Evolutionary conservation across 1,140 invertebrate genomes (phyloP), one percentile per base, ranked within the genome.

Genomic region (Cheumatopsyche charites): DNA sequence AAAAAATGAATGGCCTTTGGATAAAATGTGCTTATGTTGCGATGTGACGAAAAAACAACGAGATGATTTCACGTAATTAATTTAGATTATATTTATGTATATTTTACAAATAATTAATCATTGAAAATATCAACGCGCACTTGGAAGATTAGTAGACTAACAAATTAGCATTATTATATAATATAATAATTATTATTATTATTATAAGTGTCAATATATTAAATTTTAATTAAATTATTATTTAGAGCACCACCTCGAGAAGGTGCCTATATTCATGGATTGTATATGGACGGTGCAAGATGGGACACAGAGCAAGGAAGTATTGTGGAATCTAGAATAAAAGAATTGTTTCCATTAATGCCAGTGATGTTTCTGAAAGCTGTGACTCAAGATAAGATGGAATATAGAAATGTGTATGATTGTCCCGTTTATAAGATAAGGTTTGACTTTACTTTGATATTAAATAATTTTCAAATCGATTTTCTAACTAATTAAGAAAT

Each of bases 361-460:
- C 96, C 96, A 0, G 93, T 98, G n/a, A 90, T 98, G 75, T 96
- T 90, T 78, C 90, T 98, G 52, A 95, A 90, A 80, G 92, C 92
- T 1, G 90, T 92, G 29, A 91, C 90, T 1, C 92, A 95, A 77
- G 96, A 98, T 79, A 95, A 97, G 79, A 89, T 92, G 79, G 96
- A 98, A 74, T 81, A 88, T 0, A 87, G 90, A 71, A 96, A 94
- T 79, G 87, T 95, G 68, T 98, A 98, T 79, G 92, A 95, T 76
- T 97, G 96, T 82, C 95, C 96, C 2, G 90, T 97, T 0, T 98
- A 98, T 80, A 96, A 96, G 83, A 97, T 94, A 7, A 87, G 91
- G 86, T 86, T 25, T 25, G 11, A 21, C 1, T 9, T 78, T 43
- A 6, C 2, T 45, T 43, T 21, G n/a, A n/a, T 45, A 45, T 41